Percentiles rank a stretch among this genome's conserved stretches.
Conservation (phyloP, 2,113 vertebrate species). For the Rana temporaria region DNA sequence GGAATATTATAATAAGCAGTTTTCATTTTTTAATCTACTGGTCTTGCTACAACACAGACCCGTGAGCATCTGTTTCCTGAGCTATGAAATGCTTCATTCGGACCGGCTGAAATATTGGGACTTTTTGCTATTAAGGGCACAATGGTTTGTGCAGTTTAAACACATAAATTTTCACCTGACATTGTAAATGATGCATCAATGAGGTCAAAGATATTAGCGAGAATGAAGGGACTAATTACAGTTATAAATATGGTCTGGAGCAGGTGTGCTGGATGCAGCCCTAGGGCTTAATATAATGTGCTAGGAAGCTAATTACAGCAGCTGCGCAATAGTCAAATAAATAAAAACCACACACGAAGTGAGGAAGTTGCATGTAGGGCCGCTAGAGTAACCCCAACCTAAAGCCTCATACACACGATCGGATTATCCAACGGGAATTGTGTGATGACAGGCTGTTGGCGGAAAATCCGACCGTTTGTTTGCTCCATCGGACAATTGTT, state of each 20-base stretch:
- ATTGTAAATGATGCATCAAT: constrained; percentile 19
- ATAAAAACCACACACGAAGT: neutral
- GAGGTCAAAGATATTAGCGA: constrained; percentile 64
- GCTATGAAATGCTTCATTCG: neutral
- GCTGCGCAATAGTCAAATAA: constrained; percentile 49
- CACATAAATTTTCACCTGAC: constrained; percentile 37
- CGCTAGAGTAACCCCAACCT: no score
- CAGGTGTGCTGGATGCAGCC: constrained; percentile 59
- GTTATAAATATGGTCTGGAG: constrained; percentile 63
- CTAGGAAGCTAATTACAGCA: constrained; percentile 66
- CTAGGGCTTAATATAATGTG: constrained; percentile 58
- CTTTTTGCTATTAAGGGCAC: neutral
- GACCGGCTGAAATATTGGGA: neutral
- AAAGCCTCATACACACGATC: no score
- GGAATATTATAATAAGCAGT: no score
- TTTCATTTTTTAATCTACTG: no score
- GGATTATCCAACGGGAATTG: no score
- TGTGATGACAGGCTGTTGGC: no score
- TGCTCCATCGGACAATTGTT: no score
- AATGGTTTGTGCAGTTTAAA: neutral
- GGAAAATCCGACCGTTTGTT: no score
- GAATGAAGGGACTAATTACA: constrained; percentile 62
- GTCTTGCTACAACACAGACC: no score
- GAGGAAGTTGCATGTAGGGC: neutral
- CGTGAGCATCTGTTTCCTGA: neutral